Evolutionary conservation across 2,113 vertebrate genomes (phyloP).

Genomic region (Neotragus pygmaeus): DNA sequence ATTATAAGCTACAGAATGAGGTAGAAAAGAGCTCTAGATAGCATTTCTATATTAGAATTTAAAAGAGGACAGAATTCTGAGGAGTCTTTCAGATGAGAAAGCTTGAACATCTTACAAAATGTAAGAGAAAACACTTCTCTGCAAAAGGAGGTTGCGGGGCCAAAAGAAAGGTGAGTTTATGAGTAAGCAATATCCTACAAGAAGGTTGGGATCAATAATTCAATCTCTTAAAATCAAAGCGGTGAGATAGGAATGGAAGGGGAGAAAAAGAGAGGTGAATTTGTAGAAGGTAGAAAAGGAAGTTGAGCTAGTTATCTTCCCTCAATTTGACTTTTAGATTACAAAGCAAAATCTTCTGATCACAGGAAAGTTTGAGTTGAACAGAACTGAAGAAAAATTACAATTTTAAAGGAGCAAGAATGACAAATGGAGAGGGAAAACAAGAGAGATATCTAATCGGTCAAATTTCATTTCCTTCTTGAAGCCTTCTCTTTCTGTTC

Average conservation of each 20-base stretch:
- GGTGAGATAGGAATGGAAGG: no score
- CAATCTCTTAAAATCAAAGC: not conserved
- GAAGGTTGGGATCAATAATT: not conserved
- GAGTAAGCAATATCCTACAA: not conserved
- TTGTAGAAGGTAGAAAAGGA: not conserved
- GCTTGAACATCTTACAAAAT: not conserved
- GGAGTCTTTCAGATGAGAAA: not conserved
- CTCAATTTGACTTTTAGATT: not conserved
- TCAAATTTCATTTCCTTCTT: not conserved
- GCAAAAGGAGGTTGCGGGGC: not conserved
- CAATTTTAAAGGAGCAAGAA: not conserved
- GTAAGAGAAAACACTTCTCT: not conserved
- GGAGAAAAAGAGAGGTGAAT: not conserved
- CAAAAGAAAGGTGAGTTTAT: not conserved
- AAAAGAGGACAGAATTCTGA: not conserved
- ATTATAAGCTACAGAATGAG: not conserved
- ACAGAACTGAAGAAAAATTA: not conserved
- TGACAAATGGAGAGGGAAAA: not conserved
- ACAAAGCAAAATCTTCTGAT: not conserved
- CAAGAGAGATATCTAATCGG: not conserved
- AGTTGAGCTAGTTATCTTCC: not conserved
- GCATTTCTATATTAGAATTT: not conserved
- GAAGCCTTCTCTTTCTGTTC: not conserved
- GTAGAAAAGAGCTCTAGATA: not conserved
- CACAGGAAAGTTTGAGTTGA: not conserved